Evolutionary conservation across 2,888 invertebrate species (phyloP).

Genomic region (Gymnoscelis rufifasciata): DNA sequence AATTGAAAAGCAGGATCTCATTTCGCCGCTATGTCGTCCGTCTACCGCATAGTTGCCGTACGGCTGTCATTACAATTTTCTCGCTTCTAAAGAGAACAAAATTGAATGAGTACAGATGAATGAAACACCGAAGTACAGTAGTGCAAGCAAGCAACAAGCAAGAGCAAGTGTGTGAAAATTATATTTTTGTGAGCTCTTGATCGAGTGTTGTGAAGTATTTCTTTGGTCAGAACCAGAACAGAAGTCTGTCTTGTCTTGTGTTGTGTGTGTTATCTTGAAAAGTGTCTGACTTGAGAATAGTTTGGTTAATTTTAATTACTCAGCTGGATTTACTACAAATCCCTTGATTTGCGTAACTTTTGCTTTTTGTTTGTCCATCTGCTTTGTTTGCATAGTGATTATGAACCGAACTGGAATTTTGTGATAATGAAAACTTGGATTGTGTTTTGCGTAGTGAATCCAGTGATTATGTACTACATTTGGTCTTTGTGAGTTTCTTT

Average conservation of each 20-base stretch:
- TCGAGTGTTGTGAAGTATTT: not conserved
- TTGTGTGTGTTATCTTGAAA: not conserved
- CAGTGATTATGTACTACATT: conserved; percentile 12
- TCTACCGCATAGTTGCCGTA: too few relatives aligned
- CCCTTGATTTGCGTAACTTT: not conserved
- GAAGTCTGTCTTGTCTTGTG: too few relatives aligned
- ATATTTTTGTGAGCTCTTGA: not conserved
- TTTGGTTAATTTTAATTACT: not conserved
- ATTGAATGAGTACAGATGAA: too few relatives aligned
- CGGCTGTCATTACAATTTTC: too few relatives aligned
- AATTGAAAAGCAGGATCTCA: too few relatives aligned
- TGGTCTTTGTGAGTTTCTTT: conserved; percentile 8
- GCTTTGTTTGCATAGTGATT: conserved; percentile 17
- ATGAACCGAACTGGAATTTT: conserved; percentile 20
- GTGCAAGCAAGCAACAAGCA: not conserved
- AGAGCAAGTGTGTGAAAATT: not conserved
- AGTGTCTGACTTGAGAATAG: not conserved
- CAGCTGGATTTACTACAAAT: not conserved
- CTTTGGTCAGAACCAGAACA: too few relatives aligned
- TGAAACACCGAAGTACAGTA: too few relatives aligned
- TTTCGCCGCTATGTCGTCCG: too few relatives aligned
- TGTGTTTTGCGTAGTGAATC: conserved; percentile 24
- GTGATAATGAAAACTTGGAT: conserved; percentile 12
- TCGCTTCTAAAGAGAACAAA: too few relatives aligned
- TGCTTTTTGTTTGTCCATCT: not conserved